phyloP scores from a whole-genome alignment of 2,797 vertebrate species.

The Ptychobarbus kaznakovi region DNA sequence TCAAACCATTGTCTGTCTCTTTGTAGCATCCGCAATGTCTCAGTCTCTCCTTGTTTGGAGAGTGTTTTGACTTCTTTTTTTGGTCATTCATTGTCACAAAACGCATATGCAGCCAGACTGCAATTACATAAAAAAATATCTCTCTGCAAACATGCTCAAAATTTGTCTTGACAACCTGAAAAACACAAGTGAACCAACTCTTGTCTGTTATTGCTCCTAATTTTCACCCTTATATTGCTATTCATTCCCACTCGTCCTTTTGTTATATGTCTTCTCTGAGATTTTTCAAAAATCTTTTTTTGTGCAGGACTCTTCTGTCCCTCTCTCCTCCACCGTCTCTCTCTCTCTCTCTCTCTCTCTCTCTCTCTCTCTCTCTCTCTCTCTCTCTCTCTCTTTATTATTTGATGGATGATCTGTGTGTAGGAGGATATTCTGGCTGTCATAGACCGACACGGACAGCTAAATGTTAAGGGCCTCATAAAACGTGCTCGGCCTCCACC shows the following conservation, averaged over 20 bases:
- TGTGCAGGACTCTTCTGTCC: constrained; percentile 9
- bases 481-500: constrained; percentile 77
- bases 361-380: constrained; percentile 13
- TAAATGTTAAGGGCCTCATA: constrained; percentile 87
- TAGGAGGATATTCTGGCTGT: constrained; percentile 78
- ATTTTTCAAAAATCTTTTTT: background rate
- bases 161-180: constrained; percentile 9
- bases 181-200: background rate
- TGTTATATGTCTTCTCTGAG: background rate
- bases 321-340: constrained; percentile 22
- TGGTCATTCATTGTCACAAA: constrained; percentile 1
- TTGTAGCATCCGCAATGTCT: constrained; percentile 17
- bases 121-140: constrained; percentile 26
- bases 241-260: background rate
- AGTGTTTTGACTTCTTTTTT: constrained; percentile 23
- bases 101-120: constrained; percentile 18
- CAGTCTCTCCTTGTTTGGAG: background rate
- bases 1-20: constrained; percentile 15
- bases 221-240: background rate
- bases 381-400: constrained; percentile 26
- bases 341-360: constrained; percentile 17
- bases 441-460: constrained; percentile 82
- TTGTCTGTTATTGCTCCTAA: constrained; percentile 2
- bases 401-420: constrained; percentile 81
- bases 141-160: constrained; percentile 4